Conservation (phyloP, 2,888 invertebrate genomes). For the Lottia gigantea region DNA sequence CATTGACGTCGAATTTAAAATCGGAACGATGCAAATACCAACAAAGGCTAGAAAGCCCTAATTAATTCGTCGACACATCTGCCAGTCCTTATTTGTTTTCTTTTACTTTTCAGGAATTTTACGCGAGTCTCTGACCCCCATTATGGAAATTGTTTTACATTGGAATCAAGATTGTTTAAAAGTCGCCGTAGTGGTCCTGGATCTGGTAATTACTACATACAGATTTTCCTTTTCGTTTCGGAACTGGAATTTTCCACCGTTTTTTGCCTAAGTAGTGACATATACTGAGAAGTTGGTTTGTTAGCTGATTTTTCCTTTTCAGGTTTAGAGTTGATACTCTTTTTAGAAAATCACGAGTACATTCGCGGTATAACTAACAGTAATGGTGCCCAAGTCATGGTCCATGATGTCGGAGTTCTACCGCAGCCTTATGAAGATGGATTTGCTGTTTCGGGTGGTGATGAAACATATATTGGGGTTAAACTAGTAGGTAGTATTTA, state of each 20-base stretch:
- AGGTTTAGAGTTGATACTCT: constrained; percentile 48
- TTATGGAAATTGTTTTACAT: constrained; percentile 45
- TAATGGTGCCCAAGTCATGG: constrained; percentile 40
- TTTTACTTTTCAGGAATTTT: constrained; percentile 34
- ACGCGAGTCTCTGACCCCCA: constrained; percentile 23
- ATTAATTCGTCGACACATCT: no score
- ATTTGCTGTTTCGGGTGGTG: constrained; percentile 32
- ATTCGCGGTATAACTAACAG: constrained; percentile 41
- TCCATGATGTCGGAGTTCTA: constrained; percentile 40
- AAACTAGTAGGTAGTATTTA: constrained; percentile 42
- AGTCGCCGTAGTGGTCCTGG: constrained; percentile 33
- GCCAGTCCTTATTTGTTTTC: no score
- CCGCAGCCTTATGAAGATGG: constrained; percentile 47
- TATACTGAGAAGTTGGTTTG: no score
- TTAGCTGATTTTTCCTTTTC: not conserved
- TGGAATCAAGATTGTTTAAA: constrained; percentile 30
- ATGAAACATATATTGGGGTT: constrained; percentile 43
- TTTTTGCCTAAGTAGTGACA: no score
- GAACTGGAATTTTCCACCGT: no score
- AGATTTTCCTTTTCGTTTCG: no score
- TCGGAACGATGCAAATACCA: no score
- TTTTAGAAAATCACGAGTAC: constrained; percentile 46
- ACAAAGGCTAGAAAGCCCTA: no score
- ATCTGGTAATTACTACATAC: constrained; percentile 25
- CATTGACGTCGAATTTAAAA: no score